phyloP scores from a whole-genome alignment of 1,140 invertebrate genomes.

The Scaptomyza montana region DNA sequence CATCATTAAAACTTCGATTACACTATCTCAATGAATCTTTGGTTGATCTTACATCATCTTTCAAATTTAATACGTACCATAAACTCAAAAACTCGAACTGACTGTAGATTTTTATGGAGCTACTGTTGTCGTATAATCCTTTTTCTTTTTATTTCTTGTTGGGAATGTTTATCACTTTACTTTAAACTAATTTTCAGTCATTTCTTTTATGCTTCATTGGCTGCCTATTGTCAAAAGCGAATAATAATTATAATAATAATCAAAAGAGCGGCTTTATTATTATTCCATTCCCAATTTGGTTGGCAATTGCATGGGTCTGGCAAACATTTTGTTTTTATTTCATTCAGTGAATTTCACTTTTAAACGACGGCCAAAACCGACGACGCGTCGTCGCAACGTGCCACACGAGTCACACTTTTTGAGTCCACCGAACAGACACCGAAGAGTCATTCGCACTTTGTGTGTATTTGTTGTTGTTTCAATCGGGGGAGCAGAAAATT shows the following conservation, averaged over 20 bases:
- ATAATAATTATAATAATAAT: slow-evolving; percentile 36
- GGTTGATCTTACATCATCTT: slow-evolving; percentile 23
- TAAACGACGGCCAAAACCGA: slow-evolving; percentile 46
- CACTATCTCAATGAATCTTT: background rate
- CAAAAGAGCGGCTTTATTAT: slow-evolving; percentile 4
- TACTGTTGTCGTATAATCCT: slow-evolving; percentile 17
- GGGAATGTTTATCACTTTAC: slow-evolving; percentile 13
- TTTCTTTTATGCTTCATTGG: slow-evolving; percentile 33
- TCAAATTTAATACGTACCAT: slow-evolving; percentile 42
- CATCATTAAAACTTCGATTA: background rate
- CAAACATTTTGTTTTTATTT: slow-evolving; percentile 66
- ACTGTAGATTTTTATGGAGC: background rate
- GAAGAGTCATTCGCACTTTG: slow-evolving; percentile 61
- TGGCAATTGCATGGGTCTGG: slow-evolving; percentile 42
- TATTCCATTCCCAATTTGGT: slow-evolving; percentile 27
- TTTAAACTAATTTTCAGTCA: slow-evolving; percentile 46
- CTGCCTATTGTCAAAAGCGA: slow-evolving; percentile 55
- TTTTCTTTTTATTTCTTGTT: slow-evolving; percentile 33
- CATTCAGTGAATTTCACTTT: slow-evolving; percentile 83
- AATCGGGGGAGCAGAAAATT: slow-evolving; percentile 38
- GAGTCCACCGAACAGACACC: slow-evolving; percentile 26
- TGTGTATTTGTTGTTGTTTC: no score
- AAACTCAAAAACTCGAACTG: background rate
- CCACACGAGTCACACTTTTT: slow-evolving; percentile 46
- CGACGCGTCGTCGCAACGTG: slow-evolving; percentile 15